Conservation (phyloP, 2,797 vertebrate species). For the Cryptoprocta ferox region DNA sequence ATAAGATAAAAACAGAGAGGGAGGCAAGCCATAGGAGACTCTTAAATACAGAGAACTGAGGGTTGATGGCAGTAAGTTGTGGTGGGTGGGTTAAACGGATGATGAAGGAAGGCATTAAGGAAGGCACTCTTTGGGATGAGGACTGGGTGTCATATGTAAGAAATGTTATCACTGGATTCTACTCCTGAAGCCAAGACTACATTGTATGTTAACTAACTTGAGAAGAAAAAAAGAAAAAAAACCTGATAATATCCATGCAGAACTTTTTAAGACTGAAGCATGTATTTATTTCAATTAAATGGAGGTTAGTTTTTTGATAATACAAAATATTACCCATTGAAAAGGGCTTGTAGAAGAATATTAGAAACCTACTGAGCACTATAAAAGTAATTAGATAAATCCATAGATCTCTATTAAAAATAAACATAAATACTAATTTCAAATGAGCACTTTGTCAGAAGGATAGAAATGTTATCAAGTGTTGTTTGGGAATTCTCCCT, state of each 20-base stretch:
- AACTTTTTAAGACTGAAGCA: background rate
- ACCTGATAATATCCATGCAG: background rate
- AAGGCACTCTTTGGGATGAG: too few relatives aligned
- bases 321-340: background rate
- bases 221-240: too few relatives aligned
- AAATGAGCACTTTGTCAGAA: background rate
- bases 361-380: background rate
- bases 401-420: background rate
- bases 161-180: too few relatives aligned
- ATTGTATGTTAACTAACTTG: too few relatives aligned
- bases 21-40: too few relatives aligned
- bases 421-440: constrained; percentile 18
- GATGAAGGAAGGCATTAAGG: too few relatives aligned
- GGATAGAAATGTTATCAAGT: background rate
- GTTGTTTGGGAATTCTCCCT: background rate
- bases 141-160: too few relatives aligned
- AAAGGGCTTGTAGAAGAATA: background rate
- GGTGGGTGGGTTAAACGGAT: too few relatives aligned
- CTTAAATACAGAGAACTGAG: too few relatives aligned
- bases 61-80: too few relatives aligned
- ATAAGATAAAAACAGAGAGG: too few relatives aligned
- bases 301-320: background rate
- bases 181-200: too few relatives aligned
- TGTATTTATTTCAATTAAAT: background rate
- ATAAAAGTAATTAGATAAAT: background rate